A percentile compares a stretch with the other conserved stretches of the same genome.
phyloP scores from a whole-genome alignment of 1,140 invertebrate genomes.

The Heliconius congener region DNA sequence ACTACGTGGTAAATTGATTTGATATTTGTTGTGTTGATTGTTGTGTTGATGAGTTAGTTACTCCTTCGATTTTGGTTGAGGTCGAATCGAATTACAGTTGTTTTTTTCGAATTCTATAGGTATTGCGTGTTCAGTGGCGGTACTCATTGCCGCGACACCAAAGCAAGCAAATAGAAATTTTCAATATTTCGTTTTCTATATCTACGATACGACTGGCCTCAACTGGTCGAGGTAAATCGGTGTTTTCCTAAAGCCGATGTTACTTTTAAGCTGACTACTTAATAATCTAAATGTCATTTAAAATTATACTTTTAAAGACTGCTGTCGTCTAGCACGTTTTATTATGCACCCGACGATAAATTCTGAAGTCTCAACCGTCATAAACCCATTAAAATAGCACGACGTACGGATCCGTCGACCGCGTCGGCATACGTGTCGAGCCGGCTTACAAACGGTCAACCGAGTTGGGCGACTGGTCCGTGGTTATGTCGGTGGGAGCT shows the following conservation, averaged over 20 bases:
- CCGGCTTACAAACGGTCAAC: conserved; percentile 42
- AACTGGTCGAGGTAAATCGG: conserved; percentile 35
- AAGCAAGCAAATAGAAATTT: too few species aligned
- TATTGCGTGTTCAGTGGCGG: too few species aligned
- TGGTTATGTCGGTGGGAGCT: conserved; percentile 49
- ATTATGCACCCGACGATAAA: conserved; percentile 47
- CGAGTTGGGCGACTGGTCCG: conserved; percentile 45
- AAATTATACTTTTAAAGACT: conserved; percentile 37
- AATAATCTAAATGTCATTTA: conserved; percentile 33
- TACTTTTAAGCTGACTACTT: conserved; percentile 41
- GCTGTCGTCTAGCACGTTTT: conserved; percentile 48
- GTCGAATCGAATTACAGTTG: conserved; percentile 24
- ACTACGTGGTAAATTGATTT: conserved; percentile 68
- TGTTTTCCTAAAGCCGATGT: conserved; percentile 48
- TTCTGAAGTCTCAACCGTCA: conserved; percentile 64
- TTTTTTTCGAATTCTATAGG: too few species aligned
- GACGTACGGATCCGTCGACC: conserved; percentile 41
- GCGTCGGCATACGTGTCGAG: conserved; percentile 36
- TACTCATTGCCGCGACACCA: too few species aligned
- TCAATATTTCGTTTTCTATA: too few species aligned
- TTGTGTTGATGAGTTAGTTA: conserved; percentile 41
- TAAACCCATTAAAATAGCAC: conserved; percentile 72
- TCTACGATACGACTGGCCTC: background rate
- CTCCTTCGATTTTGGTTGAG: conserved; percentile 39
- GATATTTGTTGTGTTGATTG: conserved; percentile 63